A percentile compares a stretch with the other conserved stretches of the same genome.
Evolutionary conservation across 2,797 vertebrate genomes (phyloP).

Genomic region (Pseudochromis fuscus): DNA sequence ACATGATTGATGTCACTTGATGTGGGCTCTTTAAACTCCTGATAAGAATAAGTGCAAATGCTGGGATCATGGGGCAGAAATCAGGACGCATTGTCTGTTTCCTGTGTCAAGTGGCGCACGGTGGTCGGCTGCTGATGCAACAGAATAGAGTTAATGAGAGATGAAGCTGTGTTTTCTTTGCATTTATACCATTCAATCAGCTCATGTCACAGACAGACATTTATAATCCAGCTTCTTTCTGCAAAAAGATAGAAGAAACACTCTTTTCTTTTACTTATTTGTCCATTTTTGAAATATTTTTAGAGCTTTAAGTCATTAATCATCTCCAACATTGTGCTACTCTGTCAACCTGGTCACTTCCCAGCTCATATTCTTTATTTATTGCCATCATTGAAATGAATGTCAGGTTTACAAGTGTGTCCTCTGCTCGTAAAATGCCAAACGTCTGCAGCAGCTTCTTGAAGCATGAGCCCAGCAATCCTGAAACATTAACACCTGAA

Average conservation of each 20-base stretch:
- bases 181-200: neutral
- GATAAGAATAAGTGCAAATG: conserved; percentile 33
- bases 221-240: neutral
- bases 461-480: conserved; percentile 3
- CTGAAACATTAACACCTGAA: neutral
- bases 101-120: conserved; percentile 13
- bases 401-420: conserved; percentile 67
- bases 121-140: neutral
- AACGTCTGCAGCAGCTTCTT: conserved; percentile 36
- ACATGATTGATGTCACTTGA: conserved; percentile 57
- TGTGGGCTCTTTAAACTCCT: conserved; percentile 26
- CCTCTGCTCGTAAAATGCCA: conserved; percentile 55
- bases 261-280: neutral
- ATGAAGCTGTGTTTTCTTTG: conserved; percentile 7
- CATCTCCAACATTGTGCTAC: conserved; percentile 33
- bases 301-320: conserved; percentile 36
- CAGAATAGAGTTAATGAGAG: conserved; percentile 8
- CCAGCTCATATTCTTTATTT: conserved; percentile 65
- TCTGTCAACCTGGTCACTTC: conserved; percentile 50
- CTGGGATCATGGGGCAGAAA: conserved; percentile 1
- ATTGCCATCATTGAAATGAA: conserved; percentile 57
- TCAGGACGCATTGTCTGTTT: conserved; percentile 20
- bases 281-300: neutral
- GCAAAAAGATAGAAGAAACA: neutral
- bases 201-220: neutral